Evolutionary conservation across 2,888 invertebrate species (phyloP).

Genomic region (Ptycholaimellus sp.): DNA sequence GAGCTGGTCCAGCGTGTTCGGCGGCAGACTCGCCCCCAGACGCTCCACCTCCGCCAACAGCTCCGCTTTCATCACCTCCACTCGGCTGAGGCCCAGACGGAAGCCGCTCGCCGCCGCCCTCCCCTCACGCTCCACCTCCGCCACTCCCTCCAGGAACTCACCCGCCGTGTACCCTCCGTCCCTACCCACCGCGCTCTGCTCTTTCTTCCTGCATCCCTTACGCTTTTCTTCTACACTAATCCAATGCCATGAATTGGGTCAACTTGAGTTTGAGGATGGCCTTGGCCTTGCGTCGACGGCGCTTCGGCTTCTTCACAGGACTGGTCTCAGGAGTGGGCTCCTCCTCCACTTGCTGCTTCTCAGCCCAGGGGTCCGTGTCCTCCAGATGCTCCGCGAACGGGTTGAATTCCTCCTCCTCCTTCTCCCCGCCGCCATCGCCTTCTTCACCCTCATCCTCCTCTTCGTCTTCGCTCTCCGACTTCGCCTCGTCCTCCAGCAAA

Average conservation of each 20-base stretch:
- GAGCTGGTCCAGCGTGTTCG: constrained; percentile 88
- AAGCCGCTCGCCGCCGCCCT: too few species aligned
- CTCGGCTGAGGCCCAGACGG: neutral
- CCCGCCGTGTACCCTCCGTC: too few species aligned
- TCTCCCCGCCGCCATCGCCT: constrained; percentile 8
- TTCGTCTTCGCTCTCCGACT: constrained; percentile 10
- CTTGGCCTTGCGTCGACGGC: too few species aligned
- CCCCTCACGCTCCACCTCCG: too few species aligned
- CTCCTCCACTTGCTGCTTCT: constrained; percentile 13
- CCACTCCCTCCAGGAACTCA: too few species aligned
- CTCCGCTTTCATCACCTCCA: constrained; percentile 59
- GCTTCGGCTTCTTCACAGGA: constrained; percentile 12
- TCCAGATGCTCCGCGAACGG: constrained; percentile 42
- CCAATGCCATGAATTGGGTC: too few species aligned
- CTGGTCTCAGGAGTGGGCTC: too few species aligned
- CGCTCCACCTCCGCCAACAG: constrained; percentile 57
- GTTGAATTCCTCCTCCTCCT: constrained; percentile 49
- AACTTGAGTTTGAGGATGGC: too few species aligned
- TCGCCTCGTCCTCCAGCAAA: constrained; percentile 13
- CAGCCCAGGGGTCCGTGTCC: constrained; percentile 47
- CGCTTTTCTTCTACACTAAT: too few species aligned
- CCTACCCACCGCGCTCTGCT: too few species aligned
- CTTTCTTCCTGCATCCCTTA: too few species aligned
- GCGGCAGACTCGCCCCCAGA: constrained; percentile 62
- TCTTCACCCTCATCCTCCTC: constrained; percentile 10